Evolutionary conservation across 2,888 invertebrate genomes (phyloP), one percentile per base, ranked within the genome.

Genomic region (Doris montereyensis): DNA sequence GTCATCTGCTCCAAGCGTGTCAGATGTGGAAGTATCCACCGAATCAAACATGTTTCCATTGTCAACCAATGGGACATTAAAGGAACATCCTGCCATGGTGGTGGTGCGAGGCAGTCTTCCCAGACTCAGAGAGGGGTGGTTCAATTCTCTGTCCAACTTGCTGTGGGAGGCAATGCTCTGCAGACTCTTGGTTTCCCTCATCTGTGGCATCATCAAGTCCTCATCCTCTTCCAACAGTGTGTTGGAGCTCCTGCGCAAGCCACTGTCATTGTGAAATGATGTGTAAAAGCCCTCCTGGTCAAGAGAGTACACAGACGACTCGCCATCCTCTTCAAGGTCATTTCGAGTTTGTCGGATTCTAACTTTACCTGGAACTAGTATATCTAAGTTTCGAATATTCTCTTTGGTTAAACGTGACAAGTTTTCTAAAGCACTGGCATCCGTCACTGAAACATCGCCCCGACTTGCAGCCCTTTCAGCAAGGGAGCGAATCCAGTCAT

Each of bases 221-320:
- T 84, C 86, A 21, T 84, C 84, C 34, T 86, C 86, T 30, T 85
- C 84, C 26, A 86, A 75, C 10, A 81, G 71, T 1, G 86, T 87
- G 21, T 82, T 86, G 35, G 84, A 86, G 81, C 88, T 87, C 72
- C 85, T 85, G 70, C 86, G 85, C 80, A 98, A 92, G 0, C 98
- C 98, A 78, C 97, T 97, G 91, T 98, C 98, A 94, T 97, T 95
- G 91, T 98, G 97, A 93, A 98, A 98, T 26, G 97, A 97, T 0
- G 98, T 98, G 91, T 97, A 98, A 91, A 98, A 98, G 5, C 98
- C 98, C 92, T 98, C 98, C 0, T 97, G 97, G 89, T 98, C 98
- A 89, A 97, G 96, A 1, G 97, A 97, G 91, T 97, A 97, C 80
- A 97, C 96, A 0, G 97, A 97, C 85, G 96, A 87, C 34, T 85